Percentiles rank a stretch among this genome's conserved stretches.
Evolutionary conservation across 2,797 vertebrate genomes (phyloP).

Genomic region (Neopelma chrysocephalum): DNA sequence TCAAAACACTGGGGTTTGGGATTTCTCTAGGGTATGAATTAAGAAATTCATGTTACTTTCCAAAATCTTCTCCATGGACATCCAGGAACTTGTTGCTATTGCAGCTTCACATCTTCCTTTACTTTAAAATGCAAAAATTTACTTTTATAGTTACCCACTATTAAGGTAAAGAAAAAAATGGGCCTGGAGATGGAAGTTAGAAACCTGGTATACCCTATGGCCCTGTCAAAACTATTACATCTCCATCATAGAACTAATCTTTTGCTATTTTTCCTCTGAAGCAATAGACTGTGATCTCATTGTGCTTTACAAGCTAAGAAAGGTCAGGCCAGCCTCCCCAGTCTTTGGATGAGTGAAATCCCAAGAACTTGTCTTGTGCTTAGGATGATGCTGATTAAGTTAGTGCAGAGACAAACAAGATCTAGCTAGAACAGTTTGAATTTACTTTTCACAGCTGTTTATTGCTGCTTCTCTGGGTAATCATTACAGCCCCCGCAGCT

Average conservation of each 20-base stretch:
- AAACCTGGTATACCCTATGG: background rate
- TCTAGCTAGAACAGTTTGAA: constrained; percentile 19
- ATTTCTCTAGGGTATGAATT: background rate
- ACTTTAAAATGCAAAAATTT: background rate
- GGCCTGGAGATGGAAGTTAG: background rate
- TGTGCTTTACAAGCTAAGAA: background rate
- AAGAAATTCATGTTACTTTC: constrained; percentile 1
- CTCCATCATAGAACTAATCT: constrained; percentile 4
- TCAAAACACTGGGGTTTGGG: background rate
- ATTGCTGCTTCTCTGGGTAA: constrained; percentile 8
- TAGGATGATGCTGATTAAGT: constrained; percentile 18
- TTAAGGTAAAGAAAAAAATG: background rate
- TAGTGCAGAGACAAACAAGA: constrained; percentile 18
- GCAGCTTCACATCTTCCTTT: background rate
- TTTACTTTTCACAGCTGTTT: constrained; percentile 45
- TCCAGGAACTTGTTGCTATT: background rate
- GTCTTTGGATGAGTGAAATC: background rate
- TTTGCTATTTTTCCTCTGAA: background rate
- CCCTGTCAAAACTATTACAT: background rate
- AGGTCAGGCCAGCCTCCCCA: background rate
- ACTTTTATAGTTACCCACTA: background rate
- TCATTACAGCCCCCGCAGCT: background rate
- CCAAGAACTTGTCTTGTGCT: background rate
- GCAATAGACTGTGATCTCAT: background rate
- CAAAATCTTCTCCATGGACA: background rate